Percentiles rank a stretch among this genome's conserved stretches.
Conservation (phyloP, 2,888 invertebrate genomes). For the Calliscelio sp. region DNA sequence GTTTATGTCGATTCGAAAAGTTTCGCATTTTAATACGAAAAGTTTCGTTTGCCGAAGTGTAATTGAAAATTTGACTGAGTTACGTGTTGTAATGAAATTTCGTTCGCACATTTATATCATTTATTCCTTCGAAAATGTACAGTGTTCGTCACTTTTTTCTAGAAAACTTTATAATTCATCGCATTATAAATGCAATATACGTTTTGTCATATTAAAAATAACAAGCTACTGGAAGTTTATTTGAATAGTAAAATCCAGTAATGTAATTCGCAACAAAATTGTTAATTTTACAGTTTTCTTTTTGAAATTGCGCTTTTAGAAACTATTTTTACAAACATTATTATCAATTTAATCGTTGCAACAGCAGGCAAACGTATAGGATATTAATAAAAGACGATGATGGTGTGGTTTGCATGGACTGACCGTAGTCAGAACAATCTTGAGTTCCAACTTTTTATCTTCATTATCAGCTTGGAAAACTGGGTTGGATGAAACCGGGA, state of each 20-base stretch:
- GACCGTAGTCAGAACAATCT: slow-evolving; percentile 20
- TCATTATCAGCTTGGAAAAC: slow-evolving; percentile 53
- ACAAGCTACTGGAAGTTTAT: no score
- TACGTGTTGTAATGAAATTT: not conserved
- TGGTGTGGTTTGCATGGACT: slow-evolving; percentile 9
- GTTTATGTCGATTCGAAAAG: not conserved
- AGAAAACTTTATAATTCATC: no score
- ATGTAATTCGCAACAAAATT: no score
- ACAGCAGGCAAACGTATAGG: not conserved
- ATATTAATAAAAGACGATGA: slow-evolving; percentile 24
- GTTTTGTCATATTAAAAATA: no score
- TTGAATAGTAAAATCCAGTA: no score
- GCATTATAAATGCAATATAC: no score
- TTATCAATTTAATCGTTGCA: slow-evolving; percentile 2
- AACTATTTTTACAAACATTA: no score
- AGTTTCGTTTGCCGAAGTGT: slow-evolving; percentile 1
- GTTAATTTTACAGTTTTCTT: no score
- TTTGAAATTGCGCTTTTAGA: no score
- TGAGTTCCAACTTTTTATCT: slow-evolving; percentile 27
- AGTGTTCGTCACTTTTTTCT: no score
- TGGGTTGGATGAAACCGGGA: slow-evolving; percentile 46
- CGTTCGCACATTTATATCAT: not conserved
- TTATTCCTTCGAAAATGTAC: no score
- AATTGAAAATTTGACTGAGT: not conserved
- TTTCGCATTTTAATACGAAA: slow-evolving; percentile 12